Conservation (phyloP, 1,140 invertebrate species). For the Drosophila setifemur region DNA sequence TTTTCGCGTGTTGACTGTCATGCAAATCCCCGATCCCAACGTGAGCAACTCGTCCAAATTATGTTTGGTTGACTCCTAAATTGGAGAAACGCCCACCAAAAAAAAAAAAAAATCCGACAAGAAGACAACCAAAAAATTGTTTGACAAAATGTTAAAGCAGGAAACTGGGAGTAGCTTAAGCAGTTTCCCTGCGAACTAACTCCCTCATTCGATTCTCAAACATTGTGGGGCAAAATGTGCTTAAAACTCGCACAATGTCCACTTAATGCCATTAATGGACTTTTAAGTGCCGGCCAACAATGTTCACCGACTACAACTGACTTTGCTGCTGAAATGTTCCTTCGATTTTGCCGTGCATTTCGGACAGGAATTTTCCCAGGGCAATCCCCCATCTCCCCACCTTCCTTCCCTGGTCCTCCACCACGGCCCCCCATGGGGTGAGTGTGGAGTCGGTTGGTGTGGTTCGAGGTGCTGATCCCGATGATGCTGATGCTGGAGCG, state of each 20-base stretch:
- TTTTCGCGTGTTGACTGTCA: slow-evolving; percentile 60
- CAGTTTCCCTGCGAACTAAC: slow-evolving; percentile 18
- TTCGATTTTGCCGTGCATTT: slow-evolving; percentile 45
- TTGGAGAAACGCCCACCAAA: slow-evolving; percentile 1
- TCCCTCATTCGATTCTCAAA: slow-evolving; percentile 27
- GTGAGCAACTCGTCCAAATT: slow-evolving; percentile 62
- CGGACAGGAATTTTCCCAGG: no score
- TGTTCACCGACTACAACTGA: slow-evolving; percentile 57
- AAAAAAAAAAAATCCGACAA: no score
- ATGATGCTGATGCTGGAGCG: slow-evolving; percentile 32
- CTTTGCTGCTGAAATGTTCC: slow-evolving; percentile 66
- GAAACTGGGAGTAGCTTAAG: not conserved
- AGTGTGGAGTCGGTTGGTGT: not conserved
- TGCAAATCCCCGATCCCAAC: slow-evolving; percentile 52
- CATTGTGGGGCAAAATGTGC: slow-evolving; percentile 64
- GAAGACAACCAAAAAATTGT: not conserved
- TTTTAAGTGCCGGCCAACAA: slow-evolving; percentile 75
- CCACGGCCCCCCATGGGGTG: no score
- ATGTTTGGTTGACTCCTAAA: slow-evolving; percentile 50
- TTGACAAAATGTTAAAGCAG: not conserved
- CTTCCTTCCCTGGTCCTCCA: not conserved
- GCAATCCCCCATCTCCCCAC: no score
- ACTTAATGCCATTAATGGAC: slow-evolving; percentile 79
- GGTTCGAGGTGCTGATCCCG: slow-evolving; percentile 23
- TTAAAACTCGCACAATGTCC: slow-evolving; percentile 68